phyloP scores from a whole-genome alignment of 2,888 invertebrate genomes.

The Cephus rjabovi region DNA sequence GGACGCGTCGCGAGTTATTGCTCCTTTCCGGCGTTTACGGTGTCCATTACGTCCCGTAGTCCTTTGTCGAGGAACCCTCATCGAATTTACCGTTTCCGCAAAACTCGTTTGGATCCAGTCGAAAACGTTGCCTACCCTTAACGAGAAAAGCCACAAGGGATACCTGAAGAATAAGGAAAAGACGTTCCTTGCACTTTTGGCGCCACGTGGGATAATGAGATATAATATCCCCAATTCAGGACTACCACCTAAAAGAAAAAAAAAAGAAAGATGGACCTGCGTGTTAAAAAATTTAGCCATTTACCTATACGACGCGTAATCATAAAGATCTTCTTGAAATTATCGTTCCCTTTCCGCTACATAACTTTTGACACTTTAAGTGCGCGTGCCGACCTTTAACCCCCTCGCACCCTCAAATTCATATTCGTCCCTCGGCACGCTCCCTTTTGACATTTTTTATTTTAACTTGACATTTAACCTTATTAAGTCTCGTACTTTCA shows the following conservation, averaged over 20 bases:
- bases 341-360: background rate
- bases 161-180: background rate
- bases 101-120: background rate
- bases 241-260: background rate
- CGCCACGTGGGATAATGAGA: background rate
- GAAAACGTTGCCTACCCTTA: conserved; percentile 21
- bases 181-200: background rate
- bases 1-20: conserved; percentile 54
- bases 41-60: conserved; percentile 50
- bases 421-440: conserved; percentile 10
- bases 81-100: background rate
- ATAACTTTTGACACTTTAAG: conserved; percentile 3
- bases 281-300: background rate
- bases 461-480: conserved; percentile 19
- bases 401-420: background rate
- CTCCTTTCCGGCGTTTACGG: conserved; percentile 57
- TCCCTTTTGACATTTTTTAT: conserved; percentile 21
- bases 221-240: background rate
- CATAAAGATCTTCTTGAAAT: background rate
- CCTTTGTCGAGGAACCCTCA: conserved; percentile 25
- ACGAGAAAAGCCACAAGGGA: conserved; percentile 3
- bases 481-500: background rate
- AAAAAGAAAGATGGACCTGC: background rate
- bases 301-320: background rate
- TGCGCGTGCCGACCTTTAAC: conserved; percentile 18